phyloP scores from a whole-genome alignment of 2,888 invertebrate species.

The Rhamphomyia laevipes region DNA sequence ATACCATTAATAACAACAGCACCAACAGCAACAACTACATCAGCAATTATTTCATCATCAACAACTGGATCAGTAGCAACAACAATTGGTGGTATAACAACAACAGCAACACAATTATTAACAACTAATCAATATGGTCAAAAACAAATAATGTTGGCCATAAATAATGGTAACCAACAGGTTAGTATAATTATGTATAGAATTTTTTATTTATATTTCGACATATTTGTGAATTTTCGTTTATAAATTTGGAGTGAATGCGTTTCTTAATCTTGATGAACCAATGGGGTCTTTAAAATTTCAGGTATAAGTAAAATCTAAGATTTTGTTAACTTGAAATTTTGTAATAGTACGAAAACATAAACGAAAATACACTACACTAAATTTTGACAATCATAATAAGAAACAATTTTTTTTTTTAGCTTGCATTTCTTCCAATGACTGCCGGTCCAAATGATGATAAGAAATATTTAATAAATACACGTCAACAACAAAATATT shows the following conservation, averaged over 20 bases:
- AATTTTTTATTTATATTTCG: no score
- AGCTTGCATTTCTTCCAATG: slow-evolving; percentile 16
- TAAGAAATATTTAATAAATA: slow-evolving; percentile 13
- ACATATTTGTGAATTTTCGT: no score
- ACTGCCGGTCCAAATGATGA: slow-evolving; percentile 5
- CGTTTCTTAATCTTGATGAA: no score
- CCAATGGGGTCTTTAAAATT: no score
- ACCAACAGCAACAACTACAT: slow-evolving; percentile 14
- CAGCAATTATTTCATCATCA: slow-evolving; percentile 19
- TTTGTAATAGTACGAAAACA: no score
- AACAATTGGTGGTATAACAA: slow-evolving; percentile 14
- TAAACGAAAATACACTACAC: no score
- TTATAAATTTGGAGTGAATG: no score
- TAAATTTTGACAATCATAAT: no score
- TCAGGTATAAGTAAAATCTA: no score
- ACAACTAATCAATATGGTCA: slow-evolving; percentile 20
- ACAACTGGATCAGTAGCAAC: slow-evolving; percentile 18
- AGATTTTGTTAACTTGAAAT: no score
- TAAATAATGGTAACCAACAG: slow-evolving; percentile 29
- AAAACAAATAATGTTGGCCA: slow-evolving; percentile 30
- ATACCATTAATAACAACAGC: slow-evolving; percentile 4
- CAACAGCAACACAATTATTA: slow-evolving; percentile 15
- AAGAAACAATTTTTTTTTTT: no score
- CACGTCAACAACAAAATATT: slow-evolving; percentile 8
- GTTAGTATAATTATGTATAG: slow-evolving; percentile 18